Percentiles rank a stretch among this genome's conserved stretches.
phyloP scores from a whole-genome alignment of 1,140 invertebrate genomes.

The Ceratosolen fusciceps region DNA sequence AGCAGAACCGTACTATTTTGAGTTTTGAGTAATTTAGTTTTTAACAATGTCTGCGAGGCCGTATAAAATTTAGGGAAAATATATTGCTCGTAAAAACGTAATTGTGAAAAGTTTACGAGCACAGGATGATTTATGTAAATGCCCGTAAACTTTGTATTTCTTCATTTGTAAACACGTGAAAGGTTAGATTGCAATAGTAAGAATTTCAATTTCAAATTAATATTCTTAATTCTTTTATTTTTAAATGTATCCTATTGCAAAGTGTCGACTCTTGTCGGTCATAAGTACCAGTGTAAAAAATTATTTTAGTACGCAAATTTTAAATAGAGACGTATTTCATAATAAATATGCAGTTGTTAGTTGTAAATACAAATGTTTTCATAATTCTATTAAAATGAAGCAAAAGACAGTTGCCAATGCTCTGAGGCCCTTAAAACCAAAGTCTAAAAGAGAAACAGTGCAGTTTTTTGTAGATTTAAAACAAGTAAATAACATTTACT shows the following conservation, averaged over 20 bases:
- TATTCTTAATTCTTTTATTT: constrained; percentile 45
- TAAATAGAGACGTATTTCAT: constrained; percentile 20
- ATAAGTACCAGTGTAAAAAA: constrained; percentile 25
- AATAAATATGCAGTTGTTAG: constrained; percentile 31
- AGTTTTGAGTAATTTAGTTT: too few relatives aligned
- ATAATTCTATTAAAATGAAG: constrained; percentile 22
- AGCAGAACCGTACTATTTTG: too few relatives aligned
- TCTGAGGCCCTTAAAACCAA: constrained; percentile 73
- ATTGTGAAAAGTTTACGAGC: too few relatives aligned
- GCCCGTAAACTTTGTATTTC: too few relatives aligned
- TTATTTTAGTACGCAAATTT: background rate
- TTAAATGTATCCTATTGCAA: constrained; percentile 58
- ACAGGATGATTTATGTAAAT: too few relatives aligned
- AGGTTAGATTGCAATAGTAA: constrained; percentile 16
- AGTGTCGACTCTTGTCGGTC: background rate
- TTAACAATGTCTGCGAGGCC: too few relatives aligned
- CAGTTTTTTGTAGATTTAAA: constrained; percentile 81
- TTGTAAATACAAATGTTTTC: constrained; percentile 41
- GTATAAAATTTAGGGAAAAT: too few relatives aligned
- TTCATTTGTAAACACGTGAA: constrained; percentile 8
- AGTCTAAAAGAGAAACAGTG: constrained; percentile 64
- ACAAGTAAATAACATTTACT: constrained; percentile 58
- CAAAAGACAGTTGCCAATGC: constrained; percentile 54
- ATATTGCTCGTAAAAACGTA: too few relatives aligned
- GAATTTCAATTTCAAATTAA: constrained; percentile 31